phyloP scores from a whole-genome alignment of 2,113 vertebrate species.

The zebrafish (Danio rerio) region DNA sequence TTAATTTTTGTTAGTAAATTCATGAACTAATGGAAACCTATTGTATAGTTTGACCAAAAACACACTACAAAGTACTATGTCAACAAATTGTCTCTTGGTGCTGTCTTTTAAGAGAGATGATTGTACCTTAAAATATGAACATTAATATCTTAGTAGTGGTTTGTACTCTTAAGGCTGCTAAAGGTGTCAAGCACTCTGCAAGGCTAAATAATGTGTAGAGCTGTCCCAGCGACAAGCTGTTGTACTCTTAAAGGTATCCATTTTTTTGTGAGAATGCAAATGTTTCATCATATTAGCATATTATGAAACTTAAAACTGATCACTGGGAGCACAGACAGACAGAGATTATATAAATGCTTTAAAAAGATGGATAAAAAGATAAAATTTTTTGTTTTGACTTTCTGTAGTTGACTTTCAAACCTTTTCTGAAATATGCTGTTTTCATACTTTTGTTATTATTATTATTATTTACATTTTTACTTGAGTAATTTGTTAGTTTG shows the following conservation, averaged over 20 bases:
- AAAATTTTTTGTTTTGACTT: too few species aligned
- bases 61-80: background rate
- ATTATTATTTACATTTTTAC: too few species aligned
- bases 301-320: too few species aligned
- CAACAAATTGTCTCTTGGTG: background rate
- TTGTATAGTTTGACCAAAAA: too few species aligned
- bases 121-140: background rate
- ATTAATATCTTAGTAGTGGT: background rate
- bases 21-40: too few species aligned
- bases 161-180: background rate
- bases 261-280: background rate
- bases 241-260: background rate
- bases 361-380: too few species aligned
- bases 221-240: background rate
- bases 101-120: background rate
- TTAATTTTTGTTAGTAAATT: too few species aligned
- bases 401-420: too few species aligned
- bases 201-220: background rate
- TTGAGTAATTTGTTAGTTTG: too few species aligned
- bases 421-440: background rate
- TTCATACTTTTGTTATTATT: background rate
- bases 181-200: background rate
- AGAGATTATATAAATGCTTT: background rate
- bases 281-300: too few species aligned
- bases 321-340: too few species aligned